Base-by-base conservation (phyloP, 2,797 vertebrate genomes). In the Perodicticus potto region DNA sequence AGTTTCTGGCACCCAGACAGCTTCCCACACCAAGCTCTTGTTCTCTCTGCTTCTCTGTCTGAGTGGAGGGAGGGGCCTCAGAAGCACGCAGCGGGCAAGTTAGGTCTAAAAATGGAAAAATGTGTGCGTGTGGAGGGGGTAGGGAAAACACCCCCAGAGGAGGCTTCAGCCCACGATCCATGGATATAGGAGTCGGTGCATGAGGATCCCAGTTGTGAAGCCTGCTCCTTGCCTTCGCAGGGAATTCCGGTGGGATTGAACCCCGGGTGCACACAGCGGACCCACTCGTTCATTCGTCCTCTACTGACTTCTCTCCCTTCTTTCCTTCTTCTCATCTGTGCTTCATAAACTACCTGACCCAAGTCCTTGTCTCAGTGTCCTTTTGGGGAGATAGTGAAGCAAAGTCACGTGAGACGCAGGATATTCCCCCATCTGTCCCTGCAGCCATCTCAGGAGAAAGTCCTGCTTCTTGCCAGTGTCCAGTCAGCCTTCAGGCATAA, bases 41-140 rank as follows among this genome's bases (percentile, higher is more conserved):
- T 84, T 84, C 77, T 84, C 55, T 86, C 25, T 86, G 25, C 14
- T 67, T 95, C 69, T 67, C 32, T 92, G 61, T 12, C 91, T 72
- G 29, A 55, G 25, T 61, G 2, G 3, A 72, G 12, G 34, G 32
- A n/a, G 17, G 25, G 32, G 34, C 7, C 40, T 88, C 45, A 70
- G 40, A 9, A 22, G 76, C 32, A 84, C 67, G 82, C 43, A 84
- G n/a, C 37, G 34, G 10, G 2, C 40, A 90, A 10, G 40, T 77
- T 81, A 57, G 27, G 20, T 37, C 34, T 77, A 85, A 69, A 85
- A 76, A 73, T 92, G n/a, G 69, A 55, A 37, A 74, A 10, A 5
- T 65, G 16, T 53, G 13, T 45, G 49, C 20, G 34, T 9, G 25
- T 45, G 37, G n/a, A 70, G 40, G n/a, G 59, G 32, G 5, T n/a